Evolutionary conservation across 2,113 vertebrate species (phyloP).

Genomic region (Rhinoderma darwinii): DNA sequence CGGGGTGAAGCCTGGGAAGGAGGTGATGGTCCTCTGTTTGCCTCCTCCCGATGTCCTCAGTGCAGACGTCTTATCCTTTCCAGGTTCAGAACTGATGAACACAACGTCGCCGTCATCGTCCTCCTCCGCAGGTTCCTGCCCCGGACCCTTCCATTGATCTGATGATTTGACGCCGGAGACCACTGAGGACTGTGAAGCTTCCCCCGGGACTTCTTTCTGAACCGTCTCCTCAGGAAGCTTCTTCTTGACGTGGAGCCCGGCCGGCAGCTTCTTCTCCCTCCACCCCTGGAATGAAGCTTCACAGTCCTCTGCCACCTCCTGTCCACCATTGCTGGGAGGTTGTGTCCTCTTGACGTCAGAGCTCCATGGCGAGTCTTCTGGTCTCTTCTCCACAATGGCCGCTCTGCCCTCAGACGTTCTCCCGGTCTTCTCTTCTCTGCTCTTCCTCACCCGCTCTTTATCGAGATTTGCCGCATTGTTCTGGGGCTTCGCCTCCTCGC

Average conservation of each 20-base stretch:
- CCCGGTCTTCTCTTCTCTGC: background rate
- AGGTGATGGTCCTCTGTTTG: constrained; percentile 70
- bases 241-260: constrained; percentile 70
- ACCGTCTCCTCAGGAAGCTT: constrained; percentile 16
- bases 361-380: background rate
- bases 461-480: background rate
- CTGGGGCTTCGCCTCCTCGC: background rate
- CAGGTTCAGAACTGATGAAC: constrained; percentile 63
- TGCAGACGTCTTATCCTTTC: constrained; percentile 50
- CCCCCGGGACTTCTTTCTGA: constrained; percentile 8
- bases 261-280: constrained; percentile 64
- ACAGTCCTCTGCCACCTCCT: constrained; percentile 39
- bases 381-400: background rate
- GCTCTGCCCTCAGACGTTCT: background rate
- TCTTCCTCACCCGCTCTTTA: background rate
- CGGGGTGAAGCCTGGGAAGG: constrained; percentile 69
- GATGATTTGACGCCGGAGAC: background rate
- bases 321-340: constrained; percentile 30
- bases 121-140: background rate
- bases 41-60: constrained; percentile 45
- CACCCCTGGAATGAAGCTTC: constrained; percentile 54
- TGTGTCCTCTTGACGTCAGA: constrained; percentile 14
- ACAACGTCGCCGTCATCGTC: constrained; percentile 66
- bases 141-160: rapidly evolving
- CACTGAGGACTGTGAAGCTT: background rate